Conservation (phyloP, 2,113 vertebrate species). For the Cromileptes altivelis region DNA sequence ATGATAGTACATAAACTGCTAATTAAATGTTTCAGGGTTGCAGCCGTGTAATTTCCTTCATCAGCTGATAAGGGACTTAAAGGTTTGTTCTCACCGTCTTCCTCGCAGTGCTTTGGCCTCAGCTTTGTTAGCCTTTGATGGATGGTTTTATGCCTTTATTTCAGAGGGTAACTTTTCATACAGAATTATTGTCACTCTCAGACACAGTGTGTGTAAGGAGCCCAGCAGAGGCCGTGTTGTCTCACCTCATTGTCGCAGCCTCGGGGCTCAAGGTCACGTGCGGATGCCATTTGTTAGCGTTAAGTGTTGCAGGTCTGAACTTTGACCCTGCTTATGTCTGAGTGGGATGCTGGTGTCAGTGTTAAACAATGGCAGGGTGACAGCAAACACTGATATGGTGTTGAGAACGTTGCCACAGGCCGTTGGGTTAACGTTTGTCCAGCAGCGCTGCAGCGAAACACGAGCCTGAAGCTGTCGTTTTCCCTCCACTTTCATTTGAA, state of each 20-base stretch:
- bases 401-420: constrained; percentile 38
- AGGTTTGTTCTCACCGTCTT: constrained; percentile 64
- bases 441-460: background rate
- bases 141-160: constrained; percentile 60
- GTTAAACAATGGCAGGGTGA: constrained; percentile 71
- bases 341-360: constrained; percentile 72
- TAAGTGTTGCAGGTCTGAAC: constrained; percentile 68
- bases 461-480: constrained; percentile 7
- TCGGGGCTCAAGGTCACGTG: constrained; percentile 52
- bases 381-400: constrained; percentile 46
- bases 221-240: constrained; percentile 20
- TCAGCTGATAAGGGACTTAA: constrained; percentile 75
- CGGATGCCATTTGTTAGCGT: constrained; percentile 63
- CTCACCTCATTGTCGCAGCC: constrained; percentile 62
- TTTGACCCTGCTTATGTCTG: constrained; percentile 75
- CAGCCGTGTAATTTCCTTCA: constrained; percentile 74
- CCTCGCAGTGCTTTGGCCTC: constrained; percentile 61
- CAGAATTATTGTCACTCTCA: constrained; percentile 46
- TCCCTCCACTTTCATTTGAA: too few species aligned
- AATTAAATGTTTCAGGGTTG: constrained; percentile 80
- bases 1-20: constrained; percentile 69
- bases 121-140: constrained; percentile 73
- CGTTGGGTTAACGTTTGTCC: constrained; percentile 38
- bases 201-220: background rate
- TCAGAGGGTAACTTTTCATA: constrained; percentile 66